phyloP scores from a whole-genome alignment of 2,113 vertebrate genomes.

The Leiothrix lutea region DNA sequence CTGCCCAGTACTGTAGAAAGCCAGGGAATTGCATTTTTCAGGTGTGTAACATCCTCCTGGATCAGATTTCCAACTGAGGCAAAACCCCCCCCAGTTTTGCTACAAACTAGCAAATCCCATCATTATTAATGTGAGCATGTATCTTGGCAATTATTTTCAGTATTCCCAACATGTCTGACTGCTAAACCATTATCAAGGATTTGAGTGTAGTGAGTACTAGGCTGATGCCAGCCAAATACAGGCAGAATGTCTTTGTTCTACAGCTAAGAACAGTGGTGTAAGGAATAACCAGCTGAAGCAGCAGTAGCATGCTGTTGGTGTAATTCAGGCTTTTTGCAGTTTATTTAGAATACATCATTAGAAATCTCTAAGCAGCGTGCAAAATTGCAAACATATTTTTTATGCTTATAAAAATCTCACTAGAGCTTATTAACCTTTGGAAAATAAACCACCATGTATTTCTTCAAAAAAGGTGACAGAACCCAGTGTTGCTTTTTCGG shows the following conservation, averaged over 20 bases:
- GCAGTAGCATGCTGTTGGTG: not conserved
- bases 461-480: not conserved
- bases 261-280: not conserved
- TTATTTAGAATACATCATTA: not conserved
- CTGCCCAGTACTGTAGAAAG: not conserved
- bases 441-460: not conserved
- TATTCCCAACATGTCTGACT: not conserved
- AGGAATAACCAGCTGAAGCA: not conserved
- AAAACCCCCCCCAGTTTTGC: not conserved
- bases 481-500: not conserved
- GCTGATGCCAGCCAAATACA: not conserved
- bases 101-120: not conserved
- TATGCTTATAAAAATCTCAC: not conserved
- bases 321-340: not conserved
- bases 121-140: not conserved
- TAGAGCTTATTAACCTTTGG: conserved; percentile 11
- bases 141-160: not conserved
- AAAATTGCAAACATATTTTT: not conserved
- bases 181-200: not conserved
- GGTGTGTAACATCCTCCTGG: not conserved
- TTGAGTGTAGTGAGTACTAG: not conserved
- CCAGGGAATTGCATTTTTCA: not conserved
- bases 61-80: not conserved
- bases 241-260: not conserved
- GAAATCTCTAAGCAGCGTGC: not conserved